Evolutionary conservation across 2,888 invertebrate genomes (phyloP).

Genomic region (Cynaeus angustus): DNA sequence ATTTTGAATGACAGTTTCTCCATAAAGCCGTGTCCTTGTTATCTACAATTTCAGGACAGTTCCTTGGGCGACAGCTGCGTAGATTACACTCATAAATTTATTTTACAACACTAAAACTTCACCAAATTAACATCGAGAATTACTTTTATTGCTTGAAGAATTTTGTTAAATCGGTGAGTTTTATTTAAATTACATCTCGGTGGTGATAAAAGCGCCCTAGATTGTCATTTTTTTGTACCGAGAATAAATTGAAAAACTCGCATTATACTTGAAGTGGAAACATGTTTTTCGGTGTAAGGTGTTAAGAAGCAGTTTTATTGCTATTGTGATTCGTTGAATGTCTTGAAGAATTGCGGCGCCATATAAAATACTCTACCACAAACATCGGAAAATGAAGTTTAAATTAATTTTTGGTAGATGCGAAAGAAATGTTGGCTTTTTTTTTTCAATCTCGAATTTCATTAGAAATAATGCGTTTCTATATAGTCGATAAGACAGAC

Average conservation of each 20-base stretch:
- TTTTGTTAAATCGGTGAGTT: constrained; percentile 23
- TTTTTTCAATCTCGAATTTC: too few relatives aligned
- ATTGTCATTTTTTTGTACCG: too few relatives aligned
- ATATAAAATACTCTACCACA: constrained; percentile 1
- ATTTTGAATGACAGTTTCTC: constrained; percentile 22
- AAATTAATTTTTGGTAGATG: constrained; percentile 13
- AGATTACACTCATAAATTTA: constrained; percentile 35
- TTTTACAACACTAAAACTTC: constrained; percentile 34
- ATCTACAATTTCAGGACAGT: constrained; percentile 28
- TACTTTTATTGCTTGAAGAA: constrained; percentile 26
- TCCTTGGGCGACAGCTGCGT: constrained; percentile 16
- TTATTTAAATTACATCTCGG: too few relatives aligned
- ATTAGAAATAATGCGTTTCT: too few relatives aligned
- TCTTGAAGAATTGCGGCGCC: constrained; percentile 14
- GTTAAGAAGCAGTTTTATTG: too few relatives aligned
- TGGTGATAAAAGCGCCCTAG: too few relatives aligned
- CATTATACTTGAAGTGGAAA: too few relatives aligned
- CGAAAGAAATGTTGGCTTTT: background rate
- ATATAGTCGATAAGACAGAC: too few relatives aligned
- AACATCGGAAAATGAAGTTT: background rate
- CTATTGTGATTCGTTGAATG: constrained; percentile 17
- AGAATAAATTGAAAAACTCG: too few relatives aligned
- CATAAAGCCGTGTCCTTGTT: constrained; percentile 27
- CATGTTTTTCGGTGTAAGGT: too few relatives aligned
- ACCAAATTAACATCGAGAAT: constrained; percentile 38